A percentile compares a stretch with the other conserved stretches of the same genome.
phyloP scores from a whole-genome alignment of 2,888 invertebrate genomes.

The Campoletis raptor region DNA sequence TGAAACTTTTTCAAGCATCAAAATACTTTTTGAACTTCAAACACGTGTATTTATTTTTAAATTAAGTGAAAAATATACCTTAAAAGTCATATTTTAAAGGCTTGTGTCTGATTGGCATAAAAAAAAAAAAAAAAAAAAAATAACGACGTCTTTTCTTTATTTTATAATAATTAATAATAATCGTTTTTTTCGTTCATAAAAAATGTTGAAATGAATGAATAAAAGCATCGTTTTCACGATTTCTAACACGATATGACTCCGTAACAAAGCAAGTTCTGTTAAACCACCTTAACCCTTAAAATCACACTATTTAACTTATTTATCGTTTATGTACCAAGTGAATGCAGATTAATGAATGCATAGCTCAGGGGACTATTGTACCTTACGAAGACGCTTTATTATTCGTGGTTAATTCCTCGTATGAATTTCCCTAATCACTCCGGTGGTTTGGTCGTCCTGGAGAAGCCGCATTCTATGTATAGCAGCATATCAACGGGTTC shows the following conservation, averaged over 20 bases:
- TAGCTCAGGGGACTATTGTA: not conserved
- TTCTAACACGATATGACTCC: too few species aligned
- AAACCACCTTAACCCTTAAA: not conserved
- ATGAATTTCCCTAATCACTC: slow-evolving; percentile 71
- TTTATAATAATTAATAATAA: too few species aligned
- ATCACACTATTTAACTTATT: not conserved
- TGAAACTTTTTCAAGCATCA: not conserved
- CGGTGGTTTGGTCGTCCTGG: slow-evolving; percentile 29
- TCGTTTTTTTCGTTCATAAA: too few species aligned
- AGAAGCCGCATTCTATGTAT: slow-evolving; percentile 39
- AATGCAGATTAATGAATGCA: slow-evolving; percentile 30
- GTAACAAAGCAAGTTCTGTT: not conserved
- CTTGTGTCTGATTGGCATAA: not conserved
- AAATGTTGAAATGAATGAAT: too few species aligned
- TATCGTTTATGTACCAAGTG: not conserved
- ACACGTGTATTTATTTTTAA: not conserved
- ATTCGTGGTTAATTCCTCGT: slow-evolving; percentile 63
- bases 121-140: too few species aligned
- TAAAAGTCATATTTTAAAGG: not conserved
- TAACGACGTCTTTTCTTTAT: too few species aligned
- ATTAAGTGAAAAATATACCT: too few species aligned
- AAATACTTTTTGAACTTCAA: not conserved
- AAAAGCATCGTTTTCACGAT: too few species aligned
- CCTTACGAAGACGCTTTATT: slow-evolving; percentile 50
- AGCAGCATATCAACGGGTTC: slow-evolving; percentile 40